These are phyloP conservation scores for Ctenoplectra terminalis DNA, from an alignment of 1,140 invertebrate species.

Conservation along the genomic window DNA sequence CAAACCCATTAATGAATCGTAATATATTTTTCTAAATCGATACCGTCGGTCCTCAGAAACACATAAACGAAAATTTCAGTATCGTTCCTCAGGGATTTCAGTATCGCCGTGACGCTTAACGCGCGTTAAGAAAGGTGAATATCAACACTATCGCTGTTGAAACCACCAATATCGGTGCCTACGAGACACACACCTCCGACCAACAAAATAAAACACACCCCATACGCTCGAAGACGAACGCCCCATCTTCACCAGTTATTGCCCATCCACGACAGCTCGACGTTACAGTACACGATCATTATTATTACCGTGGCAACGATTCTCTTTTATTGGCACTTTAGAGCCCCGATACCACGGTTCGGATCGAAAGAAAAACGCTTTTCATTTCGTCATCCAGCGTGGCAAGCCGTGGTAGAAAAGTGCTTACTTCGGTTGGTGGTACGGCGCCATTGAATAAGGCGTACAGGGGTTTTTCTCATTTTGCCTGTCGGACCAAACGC, in stretches of 20 bases:
- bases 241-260: neutral
- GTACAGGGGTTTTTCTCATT: conserved; percentile 49
- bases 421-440: conserved; percentile 41
- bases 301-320: conserved; percentile 8
- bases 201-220: neutral
- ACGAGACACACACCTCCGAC: too few species aligned
- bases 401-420: neutral
- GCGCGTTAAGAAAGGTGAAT: too few species aligned
- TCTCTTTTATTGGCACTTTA: conserved; percentile 26
- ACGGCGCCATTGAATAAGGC: conserved; percentile 7
- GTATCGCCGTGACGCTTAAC: too few species aligned
- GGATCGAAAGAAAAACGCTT: conserved; percentile 37
- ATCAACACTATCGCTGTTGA: too few species aligned
- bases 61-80: too few species aligned
- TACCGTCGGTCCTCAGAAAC: too few species aligned
- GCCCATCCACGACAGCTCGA: neutral
- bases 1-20: too few species aligned
- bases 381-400: conserved; percentile 27
- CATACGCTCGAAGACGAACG: neutral
- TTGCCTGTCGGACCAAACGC: conserved; percentile 13
- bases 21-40: too few species aligned
- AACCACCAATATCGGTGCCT: too few species aligned
- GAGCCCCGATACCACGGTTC: neutral
- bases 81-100: too few species aligned
- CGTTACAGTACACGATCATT: neutral